Evolutionary conservation across 1,140 invertebrate species (phyloP).

Genomic region (Lutraria rhynchaena): DNA sequence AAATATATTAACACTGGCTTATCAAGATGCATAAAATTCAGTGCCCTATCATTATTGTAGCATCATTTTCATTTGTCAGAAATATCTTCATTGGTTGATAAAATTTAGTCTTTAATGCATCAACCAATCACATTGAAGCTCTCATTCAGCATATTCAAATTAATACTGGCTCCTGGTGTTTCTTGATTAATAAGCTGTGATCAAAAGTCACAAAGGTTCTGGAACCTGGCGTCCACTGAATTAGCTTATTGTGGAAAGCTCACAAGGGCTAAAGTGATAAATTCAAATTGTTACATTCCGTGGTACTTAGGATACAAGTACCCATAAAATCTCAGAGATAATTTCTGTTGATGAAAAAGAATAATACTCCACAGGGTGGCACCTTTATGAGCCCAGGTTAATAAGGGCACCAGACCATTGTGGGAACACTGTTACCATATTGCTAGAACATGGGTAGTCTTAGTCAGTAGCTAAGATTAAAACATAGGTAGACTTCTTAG

Average conservation of each 20-base stretch:
- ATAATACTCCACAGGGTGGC: constrained; percentile 15
- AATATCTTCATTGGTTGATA: too few relatives aligned
- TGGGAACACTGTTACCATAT: constrained; percentile 8
- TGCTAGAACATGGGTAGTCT: too few relatives aligned
- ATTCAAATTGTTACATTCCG: constrained; percentile 43
- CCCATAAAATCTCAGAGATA: constrained; percentile 29
- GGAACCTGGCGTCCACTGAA: not conserved
- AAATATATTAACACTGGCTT: constrained; percentile 13
- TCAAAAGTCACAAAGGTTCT: too few relatives aligned
- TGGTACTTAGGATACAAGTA: constrained; percentile 31
- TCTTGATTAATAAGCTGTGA: too few relatives aligned
- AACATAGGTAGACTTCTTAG: too few relatives aligned
- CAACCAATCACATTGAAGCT: too few relatives aligned
- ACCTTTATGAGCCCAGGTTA: constrained; percentile 23
- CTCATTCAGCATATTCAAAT: too few relatives aligned
- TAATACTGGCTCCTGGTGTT: too few relatives aligned
- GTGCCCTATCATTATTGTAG: too few relatives aligned
- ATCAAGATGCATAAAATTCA: not conserved
- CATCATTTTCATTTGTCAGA: too few relatives aligned
- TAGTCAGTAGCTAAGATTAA: too few relatives aligned
- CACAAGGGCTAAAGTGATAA: constrained; percentile 2
- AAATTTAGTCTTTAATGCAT: too few relatives aligned
- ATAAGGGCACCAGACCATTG: constrained; percentile 22
- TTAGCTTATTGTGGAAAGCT: constrained; percentile 2
- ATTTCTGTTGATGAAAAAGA: not conserved